Base-by-base conservation (phyloP, 2,113 vertebrate species). In the Forbesichthys papilliferus region DNA sequence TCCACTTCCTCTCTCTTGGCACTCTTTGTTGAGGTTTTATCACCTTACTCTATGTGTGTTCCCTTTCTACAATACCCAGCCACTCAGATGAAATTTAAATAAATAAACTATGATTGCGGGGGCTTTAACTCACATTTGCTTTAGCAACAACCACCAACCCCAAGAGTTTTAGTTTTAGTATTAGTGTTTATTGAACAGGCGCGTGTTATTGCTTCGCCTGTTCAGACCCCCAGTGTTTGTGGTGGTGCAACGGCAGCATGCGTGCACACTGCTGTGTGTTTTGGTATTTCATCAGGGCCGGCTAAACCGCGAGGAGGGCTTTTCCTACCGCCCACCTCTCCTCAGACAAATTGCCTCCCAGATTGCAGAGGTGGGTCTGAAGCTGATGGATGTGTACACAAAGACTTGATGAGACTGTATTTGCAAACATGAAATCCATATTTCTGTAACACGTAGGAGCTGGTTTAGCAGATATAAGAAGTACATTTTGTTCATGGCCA, bases 291-390 rank as follows among this genome's bases (percentile, higher is more conserved):
- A 89, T 89, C 81, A 85, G 78, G 86, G 73, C 77, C 72, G 49
- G 79, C 86, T 91, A 90, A 92, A 83, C 86, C 84, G 80, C 73
- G 76, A 90, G 90, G 90, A 90, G 90, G 88, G 79, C 85, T 82
- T 78, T 80, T 27, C 27, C 81, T 53, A 81, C 81, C 86, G 87
- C 88, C 90, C 89, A 86, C 88, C 88, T 89, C 86, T 75, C 77
- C 86, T 80, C 78, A 90, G 89, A 92, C 84, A 90, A 89, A 92
- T 90, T 87, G 84, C 87, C 87, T 90, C 72, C 51, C 54, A 83
- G 86, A 92, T 89, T 90, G 83, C 84, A 81, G 84, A 89, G 91
- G 90, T 86, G 88, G 87, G 84, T 83, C 87, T 77, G 78, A 75
- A 70, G 80, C 83, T 89, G 89, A 89, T 88, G 86, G 86, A 90